Percentiles rank a stretch among this genome's conserved stretches.
These are phyloP conservation scores for Condylostylus longicornis DNA, from an alignment of 1,140 invertebrate genomes.

Conservation along the genomic window DNA sequence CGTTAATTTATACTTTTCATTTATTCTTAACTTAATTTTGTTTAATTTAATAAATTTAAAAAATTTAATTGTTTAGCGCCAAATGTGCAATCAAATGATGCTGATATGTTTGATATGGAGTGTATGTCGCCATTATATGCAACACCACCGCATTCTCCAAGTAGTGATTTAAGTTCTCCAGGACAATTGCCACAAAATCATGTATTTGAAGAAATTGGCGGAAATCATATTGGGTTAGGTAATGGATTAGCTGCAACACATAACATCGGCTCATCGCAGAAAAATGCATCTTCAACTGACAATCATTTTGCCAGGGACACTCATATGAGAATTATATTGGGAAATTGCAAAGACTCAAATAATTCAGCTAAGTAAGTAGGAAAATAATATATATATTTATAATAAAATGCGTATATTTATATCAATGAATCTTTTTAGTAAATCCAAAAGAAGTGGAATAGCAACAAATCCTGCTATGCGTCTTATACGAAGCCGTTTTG, in stretches of 20 bases:
- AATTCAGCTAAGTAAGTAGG: slow-evolving; percentile 21
- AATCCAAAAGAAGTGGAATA: slow-evolving; percentile 71
- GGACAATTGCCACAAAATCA: slow-evolving; percentile 35
- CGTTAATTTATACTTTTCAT: too few species aligned
- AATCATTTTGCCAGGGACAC: slow-evolving; percentile 75
- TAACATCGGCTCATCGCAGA: background rate
- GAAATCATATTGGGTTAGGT: slow-evolving; percentile 24
- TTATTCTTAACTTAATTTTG: too few species aligned
- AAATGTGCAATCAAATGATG: slow-evolving; percentile 25
- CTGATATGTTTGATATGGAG: slow-evolving; percentile 31
- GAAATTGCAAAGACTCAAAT: slow-evolving; percentile 36
- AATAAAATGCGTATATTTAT: slow-evolving; percentile 4
- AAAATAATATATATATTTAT: background rate
- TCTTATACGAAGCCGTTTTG: slow-evolving; percentile 55
- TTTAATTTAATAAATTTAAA: too few species aligned
- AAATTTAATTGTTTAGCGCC: slow-evolving; percentile 16
- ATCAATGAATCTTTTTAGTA: slow-evolving; percentile 24
- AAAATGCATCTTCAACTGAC: slow-evolving; percentile 30
- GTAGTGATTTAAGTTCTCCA: slow-evolving; percentile 46
- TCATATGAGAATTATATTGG: slow-evolving; percentile 79
- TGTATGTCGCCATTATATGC: slow-evolving; percentile 57
- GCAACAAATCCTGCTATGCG: slow-evolving; percentile 81
- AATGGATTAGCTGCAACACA: slow-evolving; percentile 17
- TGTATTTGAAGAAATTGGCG: slow-evolving; percentile 34
- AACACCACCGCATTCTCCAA: slow-evolving; percentile 67